These are phyloP conservation scores for Anniella stebbinsi DNA, from an alignment of 2,797 vertebrate genomes.

Conservation along the genomic window DNA sequence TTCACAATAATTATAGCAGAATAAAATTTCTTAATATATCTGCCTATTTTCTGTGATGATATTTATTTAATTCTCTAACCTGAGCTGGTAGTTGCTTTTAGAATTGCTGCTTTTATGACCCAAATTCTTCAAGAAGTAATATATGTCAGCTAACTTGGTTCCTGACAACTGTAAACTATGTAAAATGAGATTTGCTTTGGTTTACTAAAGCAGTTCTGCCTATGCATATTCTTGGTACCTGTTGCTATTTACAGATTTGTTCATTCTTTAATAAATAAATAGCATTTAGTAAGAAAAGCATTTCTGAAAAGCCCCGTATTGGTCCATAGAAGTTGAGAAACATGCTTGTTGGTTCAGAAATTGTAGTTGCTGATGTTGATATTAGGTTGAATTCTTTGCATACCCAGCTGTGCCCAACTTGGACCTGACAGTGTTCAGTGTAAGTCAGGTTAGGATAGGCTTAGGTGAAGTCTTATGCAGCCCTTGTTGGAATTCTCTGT, in stretches of 20 bases:
- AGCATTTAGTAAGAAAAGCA: background rate
- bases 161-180: background rate
- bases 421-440: background rate
- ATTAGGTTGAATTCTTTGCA: background rate
- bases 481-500: background rate
- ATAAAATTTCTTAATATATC: background rate
- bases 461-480: background rate
- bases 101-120: conserved; percentile 1
- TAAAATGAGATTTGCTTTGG: background rate
- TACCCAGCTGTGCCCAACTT: background rate
- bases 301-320: background rate
- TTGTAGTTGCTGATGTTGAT: background rate
- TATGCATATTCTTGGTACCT: background rate
- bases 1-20: background rate
- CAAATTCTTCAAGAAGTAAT: background rate
- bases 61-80: background rate
- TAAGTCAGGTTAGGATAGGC: background rate
- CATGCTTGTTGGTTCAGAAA: conserved; percentile 4
- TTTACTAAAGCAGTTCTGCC: background rate
- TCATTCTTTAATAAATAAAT: background rate
- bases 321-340: background rate
- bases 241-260: conserved; percentile 1
- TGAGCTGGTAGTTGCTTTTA: background rate
- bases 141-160: background rate
- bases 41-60: background rate